Conservation (phyloP, 1,140 invertebrate genomes). For the Acyrthosiphon pisum region DNA sequence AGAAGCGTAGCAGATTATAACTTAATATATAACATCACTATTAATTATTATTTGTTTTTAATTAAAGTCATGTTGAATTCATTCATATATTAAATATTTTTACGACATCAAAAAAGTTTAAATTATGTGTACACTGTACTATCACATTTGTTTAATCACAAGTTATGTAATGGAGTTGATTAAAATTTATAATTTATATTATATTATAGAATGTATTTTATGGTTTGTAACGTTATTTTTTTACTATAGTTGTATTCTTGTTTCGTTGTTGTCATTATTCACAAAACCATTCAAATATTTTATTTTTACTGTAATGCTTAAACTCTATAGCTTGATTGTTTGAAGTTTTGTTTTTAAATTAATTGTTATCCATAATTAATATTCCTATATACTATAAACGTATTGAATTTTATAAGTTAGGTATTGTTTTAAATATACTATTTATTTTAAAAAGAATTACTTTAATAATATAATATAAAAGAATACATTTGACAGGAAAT, state of each 20-base stretch:
- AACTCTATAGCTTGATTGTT: neutral
- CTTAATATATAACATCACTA: neutral
- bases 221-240: neutral
- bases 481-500: neutral
- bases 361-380: neutral
- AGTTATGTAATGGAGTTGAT: neutral
- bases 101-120: neutral
- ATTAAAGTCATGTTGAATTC: neutral
- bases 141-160: slow-evolving; percentile 3
- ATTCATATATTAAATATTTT: neutral
- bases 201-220: slow-evolving; percentile 1
- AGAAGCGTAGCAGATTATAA: neutral
- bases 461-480: neutral
- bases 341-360: neutral
- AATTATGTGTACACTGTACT: neutral
- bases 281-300: neutral
- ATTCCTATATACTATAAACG: neutral
- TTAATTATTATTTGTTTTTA: slow-evolving; percentile 15
- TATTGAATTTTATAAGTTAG: neutral
- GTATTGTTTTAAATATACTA: too few relatives aligned
- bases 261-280: neutral
- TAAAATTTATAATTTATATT: neutral
- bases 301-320: neutral
- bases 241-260: neutral
- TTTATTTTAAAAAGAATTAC: too few relatives aligned